Evolutionary conservation across 1,140 invertebrate species (phyloP).

Genomic region (Aricia agestis): DNA sequence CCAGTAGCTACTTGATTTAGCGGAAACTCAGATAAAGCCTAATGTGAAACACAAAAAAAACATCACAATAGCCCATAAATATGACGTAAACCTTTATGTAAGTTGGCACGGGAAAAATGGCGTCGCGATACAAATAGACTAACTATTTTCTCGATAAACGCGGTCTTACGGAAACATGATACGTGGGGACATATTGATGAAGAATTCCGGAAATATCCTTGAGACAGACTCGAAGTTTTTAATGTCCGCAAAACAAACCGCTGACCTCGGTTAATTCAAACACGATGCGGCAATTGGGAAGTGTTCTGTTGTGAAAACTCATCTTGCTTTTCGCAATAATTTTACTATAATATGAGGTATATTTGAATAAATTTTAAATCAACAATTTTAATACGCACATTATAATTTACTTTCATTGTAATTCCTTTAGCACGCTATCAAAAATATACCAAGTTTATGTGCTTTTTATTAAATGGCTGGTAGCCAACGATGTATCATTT

Average conservation of each 20-base stretch:
- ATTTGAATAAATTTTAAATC: too few relatives aligned
- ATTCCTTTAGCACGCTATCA: not conserved
- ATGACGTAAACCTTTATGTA: conserved; percentile 75
- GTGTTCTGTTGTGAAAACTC: too few relatives aligned
- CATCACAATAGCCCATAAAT: conserved; percentile 74
- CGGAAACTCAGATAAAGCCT: conserved; percentile 76
- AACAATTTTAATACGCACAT: not conserved
- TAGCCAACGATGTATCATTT: not conserved
- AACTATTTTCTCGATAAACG: conserved; percentile 46
- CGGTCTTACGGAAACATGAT: conserved; percentile 22
- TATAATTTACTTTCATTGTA: not conserved
- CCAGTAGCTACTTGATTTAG: conserved; percentile 76
- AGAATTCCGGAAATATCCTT: not conserved
- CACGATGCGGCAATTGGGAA: too few relatives aligned
- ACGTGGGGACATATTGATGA: not conserved
- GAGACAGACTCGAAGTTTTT: not conserved
- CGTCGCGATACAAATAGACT: conserved; percentile 61
- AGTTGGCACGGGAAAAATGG: conserved; percentile 71
- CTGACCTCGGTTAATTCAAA: too few relatives aligned
- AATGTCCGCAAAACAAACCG: too few relatives aligned
- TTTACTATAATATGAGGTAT: too few relatives aligned
- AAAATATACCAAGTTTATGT: not conserved
- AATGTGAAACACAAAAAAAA: conserved; percentile 74
- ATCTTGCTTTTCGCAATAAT: too few relatives aligned
- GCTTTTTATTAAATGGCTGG: not conserved